A percentile compares a stretch with the other conserved stretches of the same genome.
Conservation (phyloP, 2,113 vertebrate genomes). For the Campylorhamphus procurvoides region DNA sequence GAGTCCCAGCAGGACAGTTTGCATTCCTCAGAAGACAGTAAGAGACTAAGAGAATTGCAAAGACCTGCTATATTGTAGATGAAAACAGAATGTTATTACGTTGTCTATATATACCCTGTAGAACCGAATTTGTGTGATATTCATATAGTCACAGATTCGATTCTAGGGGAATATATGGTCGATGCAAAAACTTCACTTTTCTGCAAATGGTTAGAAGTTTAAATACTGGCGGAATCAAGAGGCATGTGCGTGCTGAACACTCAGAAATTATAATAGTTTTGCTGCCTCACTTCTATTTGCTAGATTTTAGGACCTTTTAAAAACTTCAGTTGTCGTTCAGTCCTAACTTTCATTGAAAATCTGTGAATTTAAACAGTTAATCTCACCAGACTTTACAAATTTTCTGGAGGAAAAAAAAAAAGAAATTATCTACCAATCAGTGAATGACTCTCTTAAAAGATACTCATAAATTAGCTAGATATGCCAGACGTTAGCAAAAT, state of each 20-base stretch:
- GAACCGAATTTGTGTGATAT: constrained; percentile 90
- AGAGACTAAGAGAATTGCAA: constrained; percentile 43
- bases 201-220: constrained; percentile 69
- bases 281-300: constrained; percentile 43
- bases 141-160: constrained; percentile 98
- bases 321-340: constrained; percentile 22
- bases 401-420: background rate
- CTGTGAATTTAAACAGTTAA: constrained; percentile 30
- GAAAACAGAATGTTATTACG: constrained; percentile 79
- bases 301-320: constrained; percentile 34
- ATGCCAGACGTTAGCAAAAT: background rate
- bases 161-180: constrained; percentile 99
- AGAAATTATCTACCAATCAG: background rate
- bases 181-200: constrained; percentile 97
- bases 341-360: background rate
- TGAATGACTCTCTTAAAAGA: background rate
- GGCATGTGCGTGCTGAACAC: constrained; percentile 35
- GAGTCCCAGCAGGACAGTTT: constrained; percentile 49
- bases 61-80: constrained; percentile 59
- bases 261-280: constrained; percentile 43
- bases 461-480: background rate
- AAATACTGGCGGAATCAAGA: constrained; percentile 57
- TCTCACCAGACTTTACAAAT: background rate
- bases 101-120: constrained; percentile 93
- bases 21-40: constrained; percentile 63